Evolutionary conservation across 1,140 invertebrate species (phyloP).

Genomic region (Hypothenemus hampei): DNA sequence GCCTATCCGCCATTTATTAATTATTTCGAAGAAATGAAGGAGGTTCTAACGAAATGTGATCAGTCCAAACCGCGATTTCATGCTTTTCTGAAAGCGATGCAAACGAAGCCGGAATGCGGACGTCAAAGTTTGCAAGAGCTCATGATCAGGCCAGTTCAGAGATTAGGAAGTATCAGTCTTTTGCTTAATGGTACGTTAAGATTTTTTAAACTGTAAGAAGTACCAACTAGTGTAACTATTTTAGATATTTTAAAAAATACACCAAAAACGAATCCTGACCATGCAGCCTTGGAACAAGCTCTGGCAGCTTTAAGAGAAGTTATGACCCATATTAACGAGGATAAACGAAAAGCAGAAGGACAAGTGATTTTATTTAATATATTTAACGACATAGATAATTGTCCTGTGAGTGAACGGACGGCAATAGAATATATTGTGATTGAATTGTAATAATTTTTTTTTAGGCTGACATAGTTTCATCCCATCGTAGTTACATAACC

Average conservation of each 20-base stretch:
- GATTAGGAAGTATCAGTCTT: constrained; percentile 91
- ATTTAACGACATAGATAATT: constrained; percentile 96
- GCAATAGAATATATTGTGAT: too few relatives aligned
- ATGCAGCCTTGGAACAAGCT: constrained; percentile 77
- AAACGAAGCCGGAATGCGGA: constrained; percentile 89
- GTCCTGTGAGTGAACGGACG: constrained; percentile 63
- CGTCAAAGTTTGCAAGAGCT: constrained; percentile 91
- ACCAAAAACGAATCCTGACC: constrained; percentile 77
- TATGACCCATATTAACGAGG: constrained; percentile 95
- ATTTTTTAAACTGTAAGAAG: background rate
- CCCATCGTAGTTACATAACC: constrained; percentile 81
- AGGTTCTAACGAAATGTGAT: constrained; percentile 86
- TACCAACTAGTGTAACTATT: constrained; percentile 29
- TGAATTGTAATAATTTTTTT: constrained; percentile 30
- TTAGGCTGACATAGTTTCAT: constrained; percentile 81
- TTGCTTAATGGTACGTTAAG: constrained; percentile 78
- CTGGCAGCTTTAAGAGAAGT: constrained; percentile 85
- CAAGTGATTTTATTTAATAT: constrained; percentile 95
- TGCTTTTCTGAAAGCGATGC: constrained; percentile 95
- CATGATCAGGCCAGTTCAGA: constrained; percentile 93
- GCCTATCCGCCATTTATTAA: constrained; percentile 97
- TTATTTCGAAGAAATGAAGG: constrained; percentile 95
- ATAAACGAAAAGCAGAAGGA: constrained; percentile 91
- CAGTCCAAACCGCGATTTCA: constrained; percentile 90
- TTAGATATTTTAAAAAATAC: constrained; percentile 93